phyloP scores from a whole-genome alignment of 2,888 invertebrate genomes.

The Omphaloscelis lunosa region DNA sequence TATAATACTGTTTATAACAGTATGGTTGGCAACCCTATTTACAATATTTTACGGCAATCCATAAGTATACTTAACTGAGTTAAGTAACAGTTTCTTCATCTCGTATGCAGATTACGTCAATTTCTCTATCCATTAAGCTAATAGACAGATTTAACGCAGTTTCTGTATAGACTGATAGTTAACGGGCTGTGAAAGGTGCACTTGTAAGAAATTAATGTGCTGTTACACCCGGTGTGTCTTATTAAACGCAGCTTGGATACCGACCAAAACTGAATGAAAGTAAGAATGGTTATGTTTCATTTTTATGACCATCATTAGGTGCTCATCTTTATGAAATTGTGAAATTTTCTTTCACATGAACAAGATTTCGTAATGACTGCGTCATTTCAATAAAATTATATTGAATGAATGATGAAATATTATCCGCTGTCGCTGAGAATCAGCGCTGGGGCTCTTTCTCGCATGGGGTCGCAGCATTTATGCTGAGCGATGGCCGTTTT shows the following conservation, averaged over 20 bases:
- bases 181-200: slow-evolving; percentile 59
- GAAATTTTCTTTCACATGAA: slow-evolving; percentile 37
- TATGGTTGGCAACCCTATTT: too few relatives aligned
- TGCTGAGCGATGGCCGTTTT: too few relatives aligned
- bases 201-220: slow-evolving; percentile 65
- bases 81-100: slow-evolving; percentile 42
- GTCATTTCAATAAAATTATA: slow-evolving; percentile 15
- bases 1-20: too few relatives aligned
- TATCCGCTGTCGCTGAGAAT: too few relatives aligned
- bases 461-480: too few relatives aligned
- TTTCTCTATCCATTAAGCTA: slow-evolving; percentile 60
- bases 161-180: slow-evolving; percentile 43
- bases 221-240: slow-evolving; percentile 41
- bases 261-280: slow-evolving; percentile 48
- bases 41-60: slow-evolving; percentile 21
- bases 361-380: slow-evolving; percentile 28
- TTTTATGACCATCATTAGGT: slow-evolving; percentile 28
- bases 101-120: slow-evolving; percentile 51
- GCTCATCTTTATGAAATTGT: slow-evolving; percentile 23
- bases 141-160: slow-evolving; percentile 44
- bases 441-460: too few relatives aligned
- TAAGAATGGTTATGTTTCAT: slow-evolving; percentile 26
- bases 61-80: slow-evolving; percentile 23
- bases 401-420: neutral
- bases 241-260: slow-evolving; percentile 40